Evolutionary conservation across 2,113 vertebrate genomes (phyloP).

Genomic region (Ondatra zibethicus): DNA sequence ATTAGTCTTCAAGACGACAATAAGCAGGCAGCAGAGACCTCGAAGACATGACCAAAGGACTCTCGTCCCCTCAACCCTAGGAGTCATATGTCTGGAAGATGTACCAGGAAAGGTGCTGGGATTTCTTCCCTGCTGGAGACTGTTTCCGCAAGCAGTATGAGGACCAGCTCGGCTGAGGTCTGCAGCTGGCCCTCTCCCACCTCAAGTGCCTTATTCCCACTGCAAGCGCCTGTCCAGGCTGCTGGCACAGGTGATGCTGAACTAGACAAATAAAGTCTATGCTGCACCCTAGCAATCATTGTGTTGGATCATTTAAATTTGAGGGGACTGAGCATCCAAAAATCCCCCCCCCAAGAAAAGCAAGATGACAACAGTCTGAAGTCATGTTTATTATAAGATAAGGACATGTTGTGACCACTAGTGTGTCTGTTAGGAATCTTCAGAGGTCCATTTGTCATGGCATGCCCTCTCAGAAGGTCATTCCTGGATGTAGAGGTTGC

Average conservation of each 20-base stretch:
- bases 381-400: slow-evolving; percentile 73
- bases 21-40: slow-evolving; percentile 5
- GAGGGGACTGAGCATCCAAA: background rate
- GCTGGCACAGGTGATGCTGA: background rate
- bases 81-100: slow-evolving; percentile 98
- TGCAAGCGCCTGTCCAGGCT: background rate
- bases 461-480: slow-evolving; percentile 49
- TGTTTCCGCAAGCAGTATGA: slow-evolving; percentile 97
- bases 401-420: background rate
- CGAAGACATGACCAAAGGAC: background rate
- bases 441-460: background rate
- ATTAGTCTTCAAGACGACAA: too few relatives aligned
- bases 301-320: background rate
- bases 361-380: background rate
- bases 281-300: background rate
- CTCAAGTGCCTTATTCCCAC: slow-evolving; percentile 78
- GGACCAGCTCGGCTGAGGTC: slow-evolving; percentile 93
- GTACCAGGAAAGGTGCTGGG: slow-evolving; percentile 96
- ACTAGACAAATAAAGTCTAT: slow-evolving; percentile 75
- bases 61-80: slow-evolving; percentile 75
- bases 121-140: slow-evolving; percentile 96
- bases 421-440: background rate
- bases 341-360: background rate
- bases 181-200: slow-evolving; percentile 19
- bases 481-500: slow-evolving; percentile 93